A percentile compares a stretch with the other conserved stretches of the same genome.
Conservation (phyloP, 2,888 invertebrate species). For the Bedellia somnulentella region DNA sequence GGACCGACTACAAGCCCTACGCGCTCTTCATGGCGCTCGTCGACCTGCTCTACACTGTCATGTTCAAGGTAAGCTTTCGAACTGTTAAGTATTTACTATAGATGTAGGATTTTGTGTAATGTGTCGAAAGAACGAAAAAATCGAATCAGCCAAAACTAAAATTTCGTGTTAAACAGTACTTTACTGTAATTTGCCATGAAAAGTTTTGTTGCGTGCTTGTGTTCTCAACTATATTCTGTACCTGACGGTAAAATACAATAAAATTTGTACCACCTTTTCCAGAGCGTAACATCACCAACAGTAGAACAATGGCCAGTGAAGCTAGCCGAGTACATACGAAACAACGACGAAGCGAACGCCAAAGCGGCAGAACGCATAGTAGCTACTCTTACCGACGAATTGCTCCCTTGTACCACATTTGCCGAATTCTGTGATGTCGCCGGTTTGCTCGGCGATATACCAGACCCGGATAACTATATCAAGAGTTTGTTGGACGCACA, state of each 20-base stretch:
- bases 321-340: conserved; percentile 89
- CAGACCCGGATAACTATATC: conserved; percentile 61
- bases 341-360: conserved; percentile 88
- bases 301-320: conserved; percentile 88
- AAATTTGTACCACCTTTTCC: too few species aligned
- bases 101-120: too few species aligned
- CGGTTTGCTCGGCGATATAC: conserved; percentile 72
- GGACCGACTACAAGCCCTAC: conserved; percentile 81
- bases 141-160: too few species aligned
- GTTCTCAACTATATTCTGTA: too few species aligned
- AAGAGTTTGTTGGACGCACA: conserved; percentile 28
- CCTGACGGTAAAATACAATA: too few species aligned
- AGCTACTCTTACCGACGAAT: conserved; percentile 80
- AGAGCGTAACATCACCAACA: conserved; percentile 69
- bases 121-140: too few species aligned
- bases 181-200: too few species aligned
- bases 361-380: conserved; percentile 87
- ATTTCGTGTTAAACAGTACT: too few species aligned
- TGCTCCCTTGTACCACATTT: conserved; percentile 87
- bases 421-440: conserved; percentile 92
- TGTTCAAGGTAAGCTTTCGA: conserved; percentile 77
- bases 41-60: conserved; percentile 79
- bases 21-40: conserved; percentile 84
- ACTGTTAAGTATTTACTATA: too few species aligned
- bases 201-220: too few species aligned